phyloP scores from a whole-genome alignment of 1,140 invertebrate species.

The Gryon sp. region DNA sequence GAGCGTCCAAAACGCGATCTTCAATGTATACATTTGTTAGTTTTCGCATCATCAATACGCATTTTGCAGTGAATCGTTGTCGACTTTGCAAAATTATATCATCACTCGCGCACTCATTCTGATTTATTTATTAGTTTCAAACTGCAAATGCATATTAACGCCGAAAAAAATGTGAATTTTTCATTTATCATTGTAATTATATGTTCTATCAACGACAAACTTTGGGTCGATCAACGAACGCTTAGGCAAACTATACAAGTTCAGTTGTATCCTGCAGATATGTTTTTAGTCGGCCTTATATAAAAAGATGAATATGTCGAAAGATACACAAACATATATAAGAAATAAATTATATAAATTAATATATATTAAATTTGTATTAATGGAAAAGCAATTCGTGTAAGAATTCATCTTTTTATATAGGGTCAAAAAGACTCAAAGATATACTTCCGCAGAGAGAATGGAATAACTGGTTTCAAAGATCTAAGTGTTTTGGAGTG shows the following conservation, averaged over 20 bases:
- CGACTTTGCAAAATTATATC: conserved; percentile 1
- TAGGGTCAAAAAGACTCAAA: neutral
- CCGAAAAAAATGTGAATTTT: conserved; percentile 5
- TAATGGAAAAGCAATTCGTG: too few species aligned
- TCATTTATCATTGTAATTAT: conserved; percentile 33
- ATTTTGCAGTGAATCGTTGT: conserved; percentile 23
- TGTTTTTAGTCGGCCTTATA: conserved; percentile 11
- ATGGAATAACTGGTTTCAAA: conserved; percentile 43
- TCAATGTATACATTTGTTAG: conserved; percentile 31
- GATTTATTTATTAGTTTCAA: conserved; percentile 27
- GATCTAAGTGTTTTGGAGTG: conserved; percentile 61
- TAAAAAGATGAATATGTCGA: conserved; percentile 5
- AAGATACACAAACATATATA: too few species aligned
- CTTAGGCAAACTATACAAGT: conserved; percentile 44
- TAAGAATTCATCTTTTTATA: conserved; percentile 13
- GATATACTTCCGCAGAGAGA: conserved; percentile 33
- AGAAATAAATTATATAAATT: too few species aligned
- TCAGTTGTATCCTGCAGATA: conserved; percentile 24
- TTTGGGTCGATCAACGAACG: conserved; percentile 52
- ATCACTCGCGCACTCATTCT: conserved; percentile 4
- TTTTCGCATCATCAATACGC: conserved; percentile 17
- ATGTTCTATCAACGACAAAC: conserved; percentile 38
- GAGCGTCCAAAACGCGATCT: conserved; percentile 32
- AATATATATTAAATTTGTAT: too few species aligned
- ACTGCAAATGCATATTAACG: conserved; percentile 15